These are phyloP conservation scores for Prunella himalayana DNA, from an alignment of 2,113 vertebrate species.

Conservation along the genomic window DNA sequence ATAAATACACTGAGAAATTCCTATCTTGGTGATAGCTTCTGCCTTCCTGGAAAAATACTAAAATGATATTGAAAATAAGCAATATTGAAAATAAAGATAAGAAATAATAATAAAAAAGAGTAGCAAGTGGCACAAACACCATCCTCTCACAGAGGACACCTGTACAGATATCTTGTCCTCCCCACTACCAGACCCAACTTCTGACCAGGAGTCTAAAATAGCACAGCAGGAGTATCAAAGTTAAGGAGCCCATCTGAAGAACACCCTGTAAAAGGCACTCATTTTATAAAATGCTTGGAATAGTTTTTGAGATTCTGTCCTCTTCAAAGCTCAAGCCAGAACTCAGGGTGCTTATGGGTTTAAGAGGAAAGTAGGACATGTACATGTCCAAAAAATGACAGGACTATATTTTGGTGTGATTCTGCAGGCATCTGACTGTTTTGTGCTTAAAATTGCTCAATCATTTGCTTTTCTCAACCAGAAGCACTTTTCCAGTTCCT, in stretches of 20 bases:
- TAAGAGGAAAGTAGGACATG: not conserved
- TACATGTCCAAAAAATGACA: not conserved
- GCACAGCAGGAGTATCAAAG: not conserved
- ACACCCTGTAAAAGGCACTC: not conserved
- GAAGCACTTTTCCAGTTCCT: not conserved
- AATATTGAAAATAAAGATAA: not conserved
- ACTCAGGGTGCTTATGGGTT: not conserved
- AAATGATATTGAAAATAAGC: not conserved
- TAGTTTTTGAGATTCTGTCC: not conserved
- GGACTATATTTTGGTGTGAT: not conserved
- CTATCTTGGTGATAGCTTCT: not conserved
- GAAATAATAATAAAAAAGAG: not conserved
- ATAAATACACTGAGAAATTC: not conserved
- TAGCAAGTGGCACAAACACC: not conserved
- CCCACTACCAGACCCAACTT: not conserved
- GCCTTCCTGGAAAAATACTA: not conserved
- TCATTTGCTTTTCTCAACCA: not conserved
- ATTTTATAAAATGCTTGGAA: not conserved
- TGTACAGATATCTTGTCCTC: not conserved
- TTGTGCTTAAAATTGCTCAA: not conserved
- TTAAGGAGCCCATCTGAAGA: not conserved
- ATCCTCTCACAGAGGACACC: not conserved
- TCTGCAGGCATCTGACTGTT: not conserved
- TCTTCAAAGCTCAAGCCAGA: not conserved
- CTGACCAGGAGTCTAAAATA: not conserved